A percentile compares a stretch with the other conserved stretches of the same genome.
Conservation (phyloP, 2,797 vertebrate species). For the Gymnoscopelus microlampas region DNA sequence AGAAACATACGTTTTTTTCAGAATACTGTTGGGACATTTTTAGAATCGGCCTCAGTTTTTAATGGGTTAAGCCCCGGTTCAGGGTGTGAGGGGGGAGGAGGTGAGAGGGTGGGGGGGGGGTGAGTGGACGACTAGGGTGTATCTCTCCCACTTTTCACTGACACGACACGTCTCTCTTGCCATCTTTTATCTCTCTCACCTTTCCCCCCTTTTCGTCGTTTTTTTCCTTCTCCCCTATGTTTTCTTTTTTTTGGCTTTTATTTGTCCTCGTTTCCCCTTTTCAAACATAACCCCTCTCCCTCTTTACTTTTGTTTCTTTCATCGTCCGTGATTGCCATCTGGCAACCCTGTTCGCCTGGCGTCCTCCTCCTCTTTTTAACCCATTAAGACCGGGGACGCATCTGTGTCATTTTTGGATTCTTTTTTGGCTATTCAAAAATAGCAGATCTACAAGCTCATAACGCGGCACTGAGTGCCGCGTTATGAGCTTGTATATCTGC, state of each 20-base stretch:
- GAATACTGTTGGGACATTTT: too few relatives aligned
- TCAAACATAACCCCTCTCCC: too few relatives aligned
- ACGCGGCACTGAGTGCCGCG: too few relatives aligned
- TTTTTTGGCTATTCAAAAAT: too few relatives aligned
- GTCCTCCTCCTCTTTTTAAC: not conserved
- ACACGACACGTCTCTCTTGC: constrained; percentile 26
- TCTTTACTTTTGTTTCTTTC: not conserved
- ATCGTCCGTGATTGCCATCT: not conserved
- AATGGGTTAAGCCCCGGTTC: constrained; percentile 76
- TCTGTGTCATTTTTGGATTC: too few relatives aligned
- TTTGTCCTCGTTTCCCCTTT: not conserved
- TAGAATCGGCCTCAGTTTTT: too few relatives aligned
- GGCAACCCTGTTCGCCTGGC: not conserved
- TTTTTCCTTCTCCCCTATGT: constrained; percentile 26
- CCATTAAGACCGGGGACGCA: too few relatives aligned
- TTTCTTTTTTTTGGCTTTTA: not conserved
- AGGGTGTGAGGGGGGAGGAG: constrained; percentile 53
- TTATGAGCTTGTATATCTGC: too few relatives aligned
- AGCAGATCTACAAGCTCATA: too few relatives aligned
- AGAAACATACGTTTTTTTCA: too few relatives aligned
- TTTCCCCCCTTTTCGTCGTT: not conserved
- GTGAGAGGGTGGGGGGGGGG: constrained; percentile 45
- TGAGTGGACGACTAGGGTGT: constrained; percentile 15
- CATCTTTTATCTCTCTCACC: constrained; percentile 10
- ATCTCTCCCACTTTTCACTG: constrained; percentile 25